Percentiles rank a stretch among this genome's conserved stretches.
These are phyloP conservation scores for Drosophila sturtevanti DNA, from an alignment of 1,140 invertebrate species.

Conservation along the genomic window DNA sequence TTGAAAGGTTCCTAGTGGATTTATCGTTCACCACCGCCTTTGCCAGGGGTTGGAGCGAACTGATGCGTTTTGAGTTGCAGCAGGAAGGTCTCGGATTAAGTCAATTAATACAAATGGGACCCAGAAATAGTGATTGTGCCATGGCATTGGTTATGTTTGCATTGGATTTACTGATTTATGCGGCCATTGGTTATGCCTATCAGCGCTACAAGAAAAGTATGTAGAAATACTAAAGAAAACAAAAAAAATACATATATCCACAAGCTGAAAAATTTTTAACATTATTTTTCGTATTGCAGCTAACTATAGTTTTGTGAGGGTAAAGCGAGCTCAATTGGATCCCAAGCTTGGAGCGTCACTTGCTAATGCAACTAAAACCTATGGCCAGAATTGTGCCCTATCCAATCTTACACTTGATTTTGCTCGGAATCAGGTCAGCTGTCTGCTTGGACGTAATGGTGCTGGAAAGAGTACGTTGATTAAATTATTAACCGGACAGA, in stretches of 20 bases:
- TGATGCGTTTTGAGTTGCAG: constrained; percentile 85
- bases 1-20: constrained; percentile 84
- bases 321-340: constrained; percentile 67
- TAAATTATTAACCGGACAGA: constrained; percentile 87
- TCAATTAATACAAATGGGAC: constrained; percentile 77
- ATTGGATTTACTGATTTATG: constrained; percentile 83
- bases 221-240: constrained; percentile 19
- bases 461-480: constrained; percentile 93
- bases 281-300: constrained; percentile 16
- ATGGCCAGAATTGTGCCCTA: constrained; percentile 84
- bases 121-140: constrained; percentile 65
- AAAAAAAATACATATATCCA: too few species aligned
- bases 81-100: constrained; percentile 82
- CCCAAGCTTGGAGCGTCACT: constrained; percentile 83
- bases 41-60: constrained; percentile 85
- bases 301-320: constrained; percentile 71
- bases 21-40: constrained; percentile 85
- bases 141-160: constrained; percentile 82
- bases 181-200: constrained; percentile 83
- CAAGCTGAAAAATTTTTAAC: too few species aligned
- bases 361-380: constrained; percentile 83
- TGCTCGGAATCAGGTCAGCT: constrained; percentile 86
- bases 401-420: constrained; percentile 86
- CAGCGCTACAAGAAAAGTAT: constrained; percentile 64
- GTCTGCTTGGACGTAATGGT: constrained; percentile 92